phyloP scores from a whole-genome alignment of 2,113 vertebrate species.

The Nothobranchius furzeri region DNA sequence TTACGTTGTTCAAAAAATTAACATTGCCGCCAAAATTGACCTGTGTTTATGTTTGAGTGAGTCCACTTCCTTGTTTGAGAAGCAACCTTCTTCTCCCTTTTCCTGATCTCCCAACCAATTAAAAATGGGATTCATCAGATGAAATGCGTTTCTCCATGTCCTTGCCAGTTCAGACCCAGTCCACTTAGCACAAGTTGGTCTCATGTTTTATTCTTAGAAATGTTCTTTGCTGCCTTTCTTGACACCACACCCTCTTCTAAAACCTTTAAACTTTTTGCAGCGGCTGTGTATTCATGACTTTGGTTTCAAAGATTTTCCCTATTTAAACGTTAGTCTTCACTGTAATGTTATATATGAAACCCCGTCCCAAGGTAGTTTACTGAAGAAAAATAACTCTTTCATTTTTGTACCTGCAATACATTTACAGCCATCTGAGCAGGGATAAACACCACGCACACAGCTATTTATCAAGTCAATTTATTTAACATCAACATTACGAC shows the following conservation, averaged over 20 bases:
- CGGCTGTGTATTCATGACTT: slow-evolving; percentile 10
- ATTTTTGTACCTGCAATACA: slow-evolving; percentile 45
- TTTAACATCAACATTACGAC: slow-evolving; percentile 79
- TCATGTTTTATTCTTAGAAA: too few relatives aligned
- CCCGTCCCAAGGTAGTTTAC: slow-evolving; percentile 31
- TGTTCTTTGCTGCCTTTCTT: too few relatives aligned
- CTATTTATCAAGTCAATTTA: slow-evolving; percentile 81
- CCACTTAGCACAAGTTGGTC: too few relatives aligned
- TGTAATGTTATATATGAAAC: slow-evolving; percentile 9
- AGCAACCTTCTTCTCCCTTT: too few relatives aligned
- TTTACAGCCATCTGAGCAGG: slow-evolving; percentile 70
- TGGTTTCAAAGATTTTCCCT: slow-evolving; percentile 1
- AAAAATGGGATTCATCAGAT: too few relatives aligned
- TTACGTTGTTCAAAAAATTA: too few relatives aligned
- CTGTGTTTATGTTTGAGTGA: too few relatives aligned
- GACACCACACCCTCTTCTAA: neutral
- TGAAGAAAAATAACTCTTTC: slow-evolving; percentile 17
- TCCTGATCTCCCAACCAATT: too few relatives aligned
- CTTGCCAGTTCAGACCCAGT: too few relatives aligned
- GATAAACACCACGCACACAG: slow-evolving; percentile 74
- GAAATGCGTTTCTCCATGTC: too few relatives aligned
- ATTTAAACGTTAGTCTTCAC: slow-evolving; percentile 10
- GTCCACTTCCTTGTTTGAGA: too few relatives aligned
- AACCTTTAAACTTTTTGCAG: slow-evolving; percentile 4
- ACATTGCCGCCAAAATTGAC: too few relatives aligned